phyloP scores from a whole-genome alignment of 2,888 invertebrate genomes.

The Neoitamus cyanurus region DNA sequence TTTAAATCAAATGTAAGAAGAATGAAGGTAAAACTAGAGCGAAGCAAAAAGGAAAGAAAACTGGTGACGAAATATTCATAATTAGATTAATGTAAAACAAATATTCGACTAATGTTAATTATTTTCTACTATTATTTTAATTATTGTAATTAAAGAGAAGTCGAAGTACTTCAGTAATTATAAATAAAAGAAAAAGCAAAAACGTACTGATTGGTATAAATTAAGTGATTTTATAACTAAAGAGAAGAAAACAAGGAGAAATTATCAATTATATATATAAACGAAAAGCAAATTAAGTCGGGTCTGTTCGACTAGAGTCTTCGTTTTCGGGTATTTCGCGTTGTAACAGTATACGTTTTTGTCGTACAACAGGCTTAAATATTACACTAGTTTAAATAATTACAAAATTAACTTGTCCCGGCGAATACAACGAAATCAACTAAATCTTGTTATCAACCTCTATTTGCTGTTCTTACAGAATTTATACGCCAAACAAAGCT shows the following conservation, averaged over 20 bases:
- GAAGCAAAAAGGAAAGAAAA: background rate
- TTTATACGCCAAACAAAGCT: background rate
- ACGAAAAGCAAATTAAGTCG: background rate
- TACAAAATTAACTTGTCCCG: background rate
- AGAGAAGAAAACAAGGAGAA: background rate
- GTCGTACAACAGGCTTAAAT: background rate
- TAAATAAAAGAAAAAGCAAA: slow-evolving; percentile 31
- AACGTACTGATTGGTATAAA: slow-evolving; percentile 44
- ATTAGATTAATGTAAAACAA: slow-evolving; percentile 35
- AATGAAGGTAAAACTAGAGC: background rate
- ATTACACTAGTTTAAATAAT: background rate
- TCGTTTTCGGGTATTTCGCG: background rate
- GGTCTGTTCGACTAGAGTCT: background rate
- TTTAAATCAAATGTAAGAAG: slow-evolving; percentile 6
- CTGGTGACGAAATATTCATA: slow-evolving; percentile 39
- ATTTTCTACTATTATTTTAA: slow-evolving; percentile 24
- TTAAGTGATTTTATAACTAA: slow-evolving; percentile 39
- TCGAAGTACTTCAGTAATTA: background rate
- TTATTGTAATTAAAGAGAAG: slow-evolving; percentile 17
- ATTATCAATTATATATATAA: slow-evolving; percentile 3
- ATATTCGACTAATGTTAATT: slow-evolving; percentile 41
- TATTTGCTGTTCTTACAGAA: background rate
- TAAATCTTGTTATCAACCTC: background rate
- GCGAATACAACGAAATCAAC: background rate
- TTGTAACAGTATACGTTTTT: background rate